phyloP scores from a whole-genome alignment of 1,140 invertebrate species.

The Tetramorium simillimum region DNA sequence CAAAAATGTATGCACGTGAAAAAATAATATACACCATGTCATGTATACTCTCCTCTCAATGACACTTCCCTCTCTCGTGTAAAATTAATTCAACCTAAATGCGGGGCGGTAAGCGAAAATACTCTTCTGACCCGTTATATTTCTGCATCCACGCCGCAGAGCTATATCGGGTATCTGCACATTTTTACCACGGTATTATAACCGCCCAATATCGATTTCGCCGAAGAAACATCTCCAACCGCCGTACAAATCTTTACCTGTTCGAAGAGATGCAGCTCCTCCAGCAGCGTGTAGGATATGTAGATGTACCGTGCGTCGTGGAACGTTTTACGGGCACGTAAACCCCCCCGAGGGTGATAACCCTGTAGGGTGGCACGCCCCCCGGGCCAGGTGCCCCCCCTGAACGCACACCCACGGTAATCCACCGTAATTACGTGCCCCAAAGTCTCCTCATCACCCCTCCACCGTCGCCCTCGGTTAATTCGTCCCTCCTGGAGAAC shows the following conservation, averaged over 20 bases:
- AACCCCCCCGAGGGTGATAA: conserved; percentile 75
- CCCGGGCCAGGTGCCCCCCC: conserved; percentile 83
- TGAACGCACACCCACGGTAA: conserved; percentile 76
- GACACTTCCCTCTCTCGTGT: background rate
- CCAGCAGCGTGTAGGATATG: conserved; percentile 87
- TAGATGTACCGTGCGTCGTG: conserved; percentile 89
- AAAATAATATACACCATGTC: background rate
- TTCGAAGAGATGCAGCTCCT: conserved; percentile 87
- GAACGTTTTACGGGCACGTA: conserved; percentile 81
- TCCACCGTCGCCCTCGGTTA: conserved; percentile 16
- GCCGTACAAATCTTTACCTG: conserved; percentile 84
- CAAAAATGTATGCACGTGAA: background rate
- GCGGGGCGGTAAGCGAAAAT: background rate
- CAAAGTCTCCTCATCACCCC: conserved; percentile 68
- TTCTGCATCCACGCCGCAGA: background rate
- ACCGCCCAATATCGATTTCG: background rate
- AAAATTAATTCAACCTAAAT: background rate
- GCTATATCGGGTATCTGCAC: background rate
- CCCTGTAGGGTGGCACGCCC: conserved; percentile 78
- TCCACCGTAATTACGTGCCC: conserved; percentile 80
- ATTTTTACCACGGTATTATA: background rate
- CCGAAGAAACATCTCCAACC: background rate
- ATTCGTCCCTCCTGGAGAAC: conserved; percentile 1
- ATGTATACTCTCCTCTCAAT: background rate
- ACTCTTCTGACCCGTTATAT: background rate